A percentile compares a stretch with the other conserved stretches of the same genome.
Conservation (phyloP, 2,888 invertebrate genomes). For the Diaprepes abbreviatus region DNA sequence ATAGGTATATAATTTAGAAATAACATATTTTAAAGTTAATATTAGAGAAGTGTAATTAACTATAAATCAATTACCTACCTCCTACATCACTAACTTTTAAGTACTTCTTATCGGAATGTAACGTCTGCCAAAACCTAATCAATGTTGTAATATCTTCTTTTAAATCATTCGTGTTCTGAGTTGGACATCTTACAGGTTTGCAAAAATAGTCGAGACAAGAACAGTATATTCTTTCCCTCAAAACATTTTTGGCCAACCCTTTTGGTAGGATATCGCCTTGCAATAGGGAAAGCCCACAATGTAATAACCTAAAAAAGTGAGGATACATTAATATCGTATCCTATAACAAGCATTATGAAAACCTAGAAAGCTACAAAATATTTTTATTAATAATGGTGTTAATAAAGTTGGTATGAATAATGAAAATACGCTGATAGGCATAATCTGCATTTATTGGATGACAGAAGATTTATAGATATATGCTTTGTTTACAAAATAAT, state of each 20-base stretch:
- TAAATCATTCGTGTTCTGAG: conserved; percentile 82
- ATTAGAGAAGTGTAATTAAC: no score
- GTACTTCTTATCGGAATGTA: conserved; percentile 95
- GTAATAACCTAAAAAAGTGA: conserved; percentile 78
- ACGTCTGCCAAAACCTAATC: conserved; percentile 95
- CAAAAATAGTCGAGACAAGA: conserved; percentile 97
- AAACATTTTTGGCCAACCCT: conserved; percentile 89
- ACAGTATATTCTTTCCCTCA: conserved; percentile 95
- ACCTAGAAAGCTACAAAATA: no score
- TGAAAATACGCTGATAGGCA: no score
- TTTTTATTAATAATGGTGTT: no score
- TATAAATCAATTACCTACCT: conserved; percentile 73
- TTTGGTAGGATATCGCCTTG: conserved; percentile 93
- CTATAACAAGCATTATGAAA: no score
- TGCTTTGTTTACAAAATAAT: no score
- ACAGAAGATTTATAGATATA: no score
- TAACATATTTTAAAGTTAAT: no score
- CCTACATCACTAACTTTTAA: conserved; percentile 86
- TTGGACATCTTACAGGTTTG: conserved; percentile 89
- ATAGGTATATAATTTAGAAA: no score
- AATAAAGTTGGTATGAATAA: no score
- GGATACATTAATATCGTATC: no score
- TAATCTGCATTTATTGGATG: no score
- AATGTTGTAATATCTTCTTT: conserved; percentile 91
- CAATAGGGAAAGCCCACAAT: conserved; percentile 91